Conservation (phyloP, 2,888 invertebrate genomes). For the Zelleria hepariella region DNA sequence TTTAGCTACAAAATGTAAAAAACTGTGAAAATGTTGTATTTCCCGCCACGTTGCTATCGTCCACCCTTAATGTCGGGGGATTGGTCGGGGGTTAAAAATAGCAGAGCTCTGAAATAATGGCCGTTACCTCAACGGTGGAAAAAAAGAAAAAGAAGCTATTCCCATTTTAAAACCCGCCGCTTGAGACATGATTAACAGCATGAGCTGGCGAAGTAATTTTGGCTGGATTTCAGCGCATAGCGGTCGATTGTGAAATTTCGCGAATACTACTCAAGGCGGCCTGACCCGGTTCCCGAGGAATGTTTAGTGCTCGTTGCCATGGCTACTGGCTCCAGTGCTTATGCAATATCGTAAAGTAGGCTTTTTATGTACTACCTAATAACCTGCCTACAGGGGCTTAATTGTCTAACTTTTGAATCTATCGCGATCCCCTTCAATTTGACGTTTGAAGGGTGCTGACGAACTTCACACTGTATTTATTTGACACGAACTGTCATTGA, state of each 20-base stretch:
- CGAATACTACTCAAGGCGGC: slow-evolving; percentile 14
- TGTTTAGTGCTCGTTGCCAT: slow-evolving; percentile 55
- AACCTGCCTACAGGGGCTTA: not conserved
- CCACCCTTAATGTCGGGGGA: too few relatives aligned
- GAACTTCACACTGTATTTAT: too few relatives aligned
- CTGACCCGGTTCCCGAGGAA: slow-evolving; percentile 39
- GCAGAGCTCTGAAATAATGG: not conserved
- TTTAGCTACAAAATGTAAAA: too few relatives aligned
- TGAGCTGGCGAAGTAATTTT: not conserved
- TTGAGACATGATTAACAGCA: not conserved
- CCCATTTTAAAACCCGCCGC: not conserved
- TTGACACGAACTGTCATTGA: too few relatives aligned
- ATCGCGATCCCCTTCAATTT: too few relatives aligned
- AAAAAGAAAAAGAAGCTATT: not conserved
- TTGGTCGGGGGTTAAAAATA: not conserved
- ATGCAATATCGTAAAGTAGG: not conserved
- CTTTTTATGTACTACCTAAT: not conserved
- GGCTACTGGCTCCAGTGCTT: slow-evolving; percentile 17
- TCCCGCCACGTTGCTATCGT: too few relatives aligned
- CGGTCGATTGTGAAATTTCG: not conserved
- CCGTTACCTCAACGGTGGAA: not conserved
- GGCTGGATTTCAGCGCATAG: not conserved
- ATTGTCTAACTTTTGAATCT: not conserved
- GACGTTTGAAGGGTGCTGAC: too few relatives aligned
- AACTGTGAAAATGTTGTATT: too few relatives aligned